Conservation (phyloP, 2,888 invertebrate genomes). For the Epinotia nisella region DNA sequence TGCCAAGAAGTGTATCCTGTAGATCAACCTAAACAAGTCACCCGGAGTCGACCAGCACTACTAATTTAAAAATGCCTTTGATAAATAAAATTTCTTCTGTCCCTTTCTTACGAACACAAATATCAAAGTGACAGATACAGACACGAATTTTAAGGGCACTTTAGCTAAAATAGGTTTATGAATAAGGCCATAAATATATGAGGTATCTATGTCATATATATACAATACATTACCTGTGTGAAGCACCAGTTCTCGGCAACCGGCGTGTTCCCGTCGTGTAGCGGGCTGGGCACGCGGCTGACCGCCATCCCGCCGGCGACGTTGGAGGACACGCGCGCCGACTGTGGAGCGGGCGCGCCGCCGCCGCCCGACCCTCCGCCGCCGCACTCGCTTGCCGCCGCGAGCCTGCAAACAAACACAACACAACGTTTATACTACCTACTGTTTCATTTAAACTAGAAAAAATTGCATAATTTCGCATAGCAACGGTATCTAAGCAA, state of each 20-base stretch:
- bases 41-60: neutral
- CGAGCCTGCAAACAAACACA: slow-evolving; percentile 87
- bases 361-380: slow-evolving; percentile 79
- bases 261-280: slow-evolving; percentile 97
- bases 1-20: neutral
- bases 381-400: slow-evolving; percentile 82
- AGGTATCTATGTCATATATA: neutral
- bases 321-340: slow-evolving; percentile 94
- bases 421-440: slow-evolving; percentile 46
- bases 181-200: too few relatives aligned
- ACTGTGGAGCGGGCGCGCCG: slow-evolving; percentile 87
- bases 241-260: slow-evolving; percentile 99
- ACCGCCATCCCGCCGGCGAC: slow-evolving; percentile 97
- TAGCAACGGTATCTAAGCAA: slow-evolving; percentile 12
- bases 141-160: too few relatives aligned
- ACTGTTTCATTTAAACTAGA: neutral
- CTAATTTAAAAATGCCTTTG: too few relatives aligned
- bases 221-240: slow-evolving; percentile 91
- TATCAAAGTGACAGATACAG: too few relatives aligned
- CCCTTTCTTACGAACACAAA: too few relatives aligned
- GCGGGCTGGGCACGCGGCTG: slow-evolving; percentile 98
- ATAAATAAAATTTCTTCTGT: too few relatives aligned
- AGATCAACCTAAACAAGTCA: neutral
- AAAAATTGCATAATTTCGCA: neutral
- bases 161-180: too few relatives aligned